These are phyloP conservation scores for Fistularia commersonii DNA, from an alignment of 2,797 vertebrate species.

Conservation along the genomic window DNA sequence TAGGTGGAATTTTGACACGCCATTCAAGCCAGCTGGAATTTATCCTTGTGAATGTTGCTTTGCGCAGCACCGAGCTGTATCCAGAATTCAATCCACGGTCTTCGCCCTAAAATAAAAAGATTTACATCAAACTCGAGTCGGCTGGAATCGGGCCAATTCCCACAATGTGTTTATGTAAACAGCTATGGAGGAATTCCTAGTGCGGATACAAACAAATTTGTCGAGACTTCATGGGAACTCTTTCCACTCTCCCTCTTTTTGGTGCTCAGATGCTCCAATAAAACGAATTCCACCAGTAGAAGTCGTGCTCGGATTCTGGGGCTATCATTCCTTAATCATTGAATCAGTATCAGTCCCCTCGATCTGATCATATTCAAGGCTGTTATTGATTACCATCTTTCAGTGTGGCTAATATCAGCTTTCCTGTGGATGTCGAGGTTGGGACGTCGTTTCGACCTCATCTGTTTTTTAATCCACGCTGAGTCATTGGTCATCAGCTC, in stretches of 20 bases:
- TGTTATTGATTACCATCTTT: conserved; percentile 65
- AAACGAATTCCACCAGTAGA: conserved; percentile 59
- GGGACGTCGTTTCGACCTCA: conserved; percentile 31
- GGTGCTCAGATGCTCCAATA: conserved; percentile 67
- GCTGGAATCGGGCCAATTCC: too few relatives aligned
- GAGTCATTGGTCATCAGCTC: conserved; percentile 29
- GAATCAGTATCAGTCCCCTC: conserved; percentile 50
- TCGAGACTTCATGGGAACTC: conserved; percentile 53
- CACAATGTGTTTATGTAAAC: too few relatives aligned
- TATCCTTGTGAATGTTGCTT: too few relatives aligned
- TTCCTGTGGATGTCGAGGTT: conserved; percentile 21
- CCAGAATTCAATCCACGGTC: too few relatives aligned
- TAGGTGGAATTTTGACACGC: too few relatives aligned
- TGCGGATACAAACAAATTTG: too few relatives aligned
- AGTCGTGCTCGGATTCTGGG: conserved; percentile 49
- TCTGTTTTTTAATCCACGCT: conserved; percentile 15
- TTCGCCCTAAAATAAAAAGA: too few relatives aligned
- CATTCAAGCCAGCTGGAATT: too few relatives aligned
- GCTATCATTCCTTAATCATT: conserved; percentile 37
- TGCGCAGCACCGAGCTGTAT: too few relatives aligned
- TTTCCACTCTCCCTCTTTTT: conserved; percentile 41
- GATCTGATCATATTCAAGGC: conserved; percentile 59
- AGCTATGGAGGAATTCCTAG: too few relatives aligned
- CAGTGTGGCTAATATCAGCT: conserved; percentile 50
- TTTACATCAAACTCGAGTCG: too few relatives aligned